Evolutionary conservation across 2,113 vertebrate species (phyloP).

Genomic region (Tupaia chinensis): DNA sequence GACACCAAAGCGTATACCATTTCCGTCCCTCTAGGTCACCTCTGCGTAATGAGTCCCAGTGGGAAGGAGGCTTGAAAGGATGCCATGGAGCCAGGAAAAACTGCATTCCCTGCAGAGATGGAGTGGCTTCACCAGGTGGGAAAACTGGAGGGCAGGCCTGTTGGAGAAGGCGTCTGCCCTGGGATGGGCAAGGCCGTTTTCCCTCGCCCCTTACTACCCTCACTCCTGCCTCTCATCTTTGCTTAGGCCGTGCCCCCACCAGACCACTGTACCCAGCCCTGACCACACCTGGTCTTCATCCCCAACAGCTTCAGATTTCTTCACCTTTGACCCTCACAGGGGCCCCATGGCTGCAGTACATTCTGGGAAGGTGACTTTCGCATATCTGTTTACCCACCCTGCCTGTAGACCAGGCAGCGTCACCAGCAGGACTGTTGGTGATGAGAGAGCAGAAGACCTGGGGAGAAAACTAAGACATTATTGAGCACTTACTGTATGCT

Average conservation of each 20-base stretch:
- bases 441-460: neutral
- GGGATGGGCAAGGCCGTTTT: neutral
- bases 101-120: neutral
- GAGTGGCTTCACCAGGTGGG: neutral
- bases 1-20: neutral
- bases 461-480: too few relatives aligned
- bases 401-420: neutral
- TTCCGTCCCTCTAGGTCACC: neutral
- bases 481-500: too few relatives aligned
- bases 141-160: neutral
- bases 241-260: neutral
- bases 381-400: neutral
- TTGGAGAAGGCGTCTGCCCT: neutral
- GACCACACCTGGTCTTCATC: neutral
- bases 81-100: neutral
- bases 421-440: neutral
- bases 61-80: neutral
- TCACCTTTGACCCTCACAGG: neutral
- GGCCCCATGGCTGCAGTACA: neutral
- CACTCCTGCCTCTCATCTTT: neutral
- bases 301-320: neutral
- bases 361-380: constrained; percentile 44
- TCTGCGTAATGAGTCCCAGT: neutral
- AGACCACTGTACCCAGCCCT: neutral
- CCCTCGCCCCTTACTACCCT: too few relatives aligned